Base-by-base conservation (phyloP, 2,888 invertebrate genomes). In the Machimus rusticus region DNA sequence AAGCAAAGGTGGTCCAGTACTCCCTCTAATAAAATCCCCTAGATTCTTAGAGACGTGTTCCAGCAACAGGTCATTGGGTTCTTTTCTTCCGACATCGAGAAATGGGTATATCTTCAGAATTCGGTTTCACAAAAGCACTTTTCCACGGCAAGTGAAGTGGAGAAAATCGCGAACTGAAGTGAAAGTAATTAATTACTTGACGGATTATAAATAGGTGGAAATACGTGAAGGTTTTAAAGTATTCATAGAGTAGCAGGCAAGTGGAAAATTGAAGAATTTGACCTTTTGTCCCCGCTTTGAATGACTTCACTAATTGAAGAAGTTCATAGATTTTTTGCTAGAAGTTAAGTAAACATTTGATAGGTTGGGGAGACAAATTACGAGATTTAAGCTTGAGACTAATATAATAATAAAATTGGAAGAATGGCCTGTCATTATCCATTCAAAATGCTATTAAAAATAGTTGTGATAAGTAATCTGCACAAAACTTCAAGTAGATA, bases 181-280 rank as follows among this genome's bases (percentile, higher is more conserved):
- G 85, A 74, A 86, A 8, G 43, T 86, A 86, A 86, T 86, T 86
- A 86, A 86, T 86, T 86, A 86, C 46, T 74, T 74, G 74, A 74
- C 74, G 51, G 51, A 74, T 86, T 74, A 43, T 86, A 86, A 39
- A 85, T 74, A 86, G 85, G 85, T 86, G 85, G 46, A 86, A 86
- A 46, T 86, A 51, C 74, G 85, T 66, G 19, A 84, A 84, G 23
- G 57, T 43, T 78, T 39, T 37, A 43, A 43, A 43, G 78, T 19
- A 78, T 39, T 78, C 43, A 78, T 14, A 78, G 43, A 43, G 12
- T 9, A 8, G 23, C 78, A 78, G 46, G 78, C 39, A 43, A 43
- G 78, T 78, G 78, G 78, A 78, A 78, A 78, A 78, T 78, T 78
- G 78, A 37, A 78, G 43, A 78, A 39, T 43, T 78, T 78, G 23